phyloP scores from a whole-genome alignment of 1,140 invertebrate genomes.

The Goniozus legneri region DNA sequence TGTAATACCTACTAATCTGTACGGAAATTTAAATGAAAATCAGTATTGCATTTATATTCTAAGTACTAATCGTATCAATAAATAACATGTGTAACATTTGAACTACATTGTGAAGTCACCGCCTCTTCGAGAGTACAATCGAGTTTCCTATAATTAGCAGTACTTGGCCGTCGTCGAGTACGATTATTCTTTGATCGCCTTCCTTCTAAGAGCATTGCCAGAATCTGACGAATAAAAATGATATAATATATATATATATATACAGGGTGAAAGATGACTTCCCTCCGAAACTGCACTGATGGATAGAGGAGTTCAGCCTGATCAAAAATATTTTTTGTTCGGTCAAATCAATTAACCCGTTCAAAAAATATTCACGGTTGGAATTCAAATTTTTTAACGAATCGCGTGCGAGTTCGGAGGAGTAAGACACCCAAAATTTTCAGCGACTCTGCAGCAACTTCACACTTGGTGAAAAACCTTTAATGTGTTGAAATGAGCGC shows the following conservation, averaged over 20 bases:
- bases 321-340: no score
- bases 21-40: not conserved
- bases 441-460: no score
- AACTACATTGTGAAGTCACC: constrained; percentile 56
- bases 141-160: constrained; percentile 60
- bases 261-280: not conserved
- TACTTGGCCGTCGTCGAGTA: constrained; percentile 55
- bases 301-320: no score
- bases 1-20: not conserved
- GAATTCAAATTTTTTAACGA: no score
- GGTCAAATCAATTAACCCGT: no score
- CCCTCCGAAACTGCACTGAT: no score
- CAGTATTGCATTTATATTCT: not conserved
- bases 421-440: no score
- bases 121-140: constrained; percentile 64
- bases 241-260: not conserved
- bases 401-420: no score
- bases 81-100: constrained; percentile 52
- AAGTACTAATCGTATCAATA: constrained; percentile 38
- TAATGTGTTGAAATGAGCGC: no score
- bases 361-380: no score
- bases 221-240: constrained; percentile 47
- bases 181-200: constrained; percentile 50
- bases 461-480: no score
- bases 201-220: constrained; percentile 60